Conservation (phyloP, 1,140 invertebrate genomes). For the Lucilia sericata region DNA sequence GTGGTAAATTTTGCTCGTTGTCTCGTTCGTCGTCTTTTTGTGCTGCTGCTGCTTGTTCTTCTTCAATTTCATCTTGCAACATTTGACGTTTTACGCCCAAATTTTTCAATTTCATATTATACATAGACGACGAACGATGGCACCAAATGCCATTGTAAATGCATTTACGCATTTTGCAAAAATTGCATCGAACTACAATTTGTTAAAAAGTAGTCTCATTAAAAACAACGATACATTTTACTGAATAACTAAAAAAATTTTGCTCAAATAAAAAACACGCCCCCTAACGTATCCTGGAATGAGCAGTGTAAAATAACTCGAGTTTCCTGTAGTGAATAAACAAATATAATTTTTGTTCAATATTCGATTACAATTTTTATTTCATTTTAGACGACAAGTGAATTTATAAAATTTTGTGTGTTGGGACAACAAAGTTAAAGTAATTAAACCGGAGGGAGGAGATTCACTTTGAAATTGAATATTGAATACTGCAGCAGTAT, state of each 20-base stretch:
- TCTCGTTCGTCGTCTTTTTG: slow-evolving; percentile 26
- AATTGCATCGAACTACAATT: slow-evolving; percentile 17
- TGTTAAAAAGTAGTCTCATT: background rate
- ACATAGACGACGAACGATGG: slow-evolving; percentile 25
- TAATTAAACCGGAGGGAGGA: background rate
- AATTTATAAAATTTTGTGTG: background rate
- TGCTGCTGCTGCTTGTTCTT: slow-evolving; percentile 25
- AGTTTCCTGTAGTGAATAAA: too few relatives aligned
- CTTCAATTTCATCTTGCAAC: slow-evolving; percentile 17
- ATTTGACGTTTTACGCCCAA: slow-evolving; percentile 40
- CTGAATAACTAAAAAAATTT: background rate
- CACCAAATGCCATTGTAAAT: background rate
- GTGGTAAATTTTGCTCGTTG: slow-evolving; percentile 31
- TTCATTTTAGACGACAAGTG: background rate
- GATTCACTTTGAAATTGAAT: background rate
- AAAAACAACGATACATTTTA: background rate
- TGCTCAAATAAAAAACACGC: background rate
- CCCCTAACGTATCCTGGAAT: background rate
- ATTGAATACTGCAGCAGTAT: too few relatives aligned
- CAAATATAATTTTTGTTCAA: too few relatives aligned
- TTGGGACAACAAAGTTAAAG: background rate
- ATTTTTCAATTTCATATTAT: slow-evolving; percentile 19
- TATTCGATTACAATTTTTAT: background rate
- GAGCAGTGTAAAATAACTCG: too few relatives aligned
- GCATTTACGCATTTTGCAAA: slow-evolving; percentile 14